Conservation (phyloP, 2,797 vertebrate genomes). For the Rhinoraja longicauda region DNA sequence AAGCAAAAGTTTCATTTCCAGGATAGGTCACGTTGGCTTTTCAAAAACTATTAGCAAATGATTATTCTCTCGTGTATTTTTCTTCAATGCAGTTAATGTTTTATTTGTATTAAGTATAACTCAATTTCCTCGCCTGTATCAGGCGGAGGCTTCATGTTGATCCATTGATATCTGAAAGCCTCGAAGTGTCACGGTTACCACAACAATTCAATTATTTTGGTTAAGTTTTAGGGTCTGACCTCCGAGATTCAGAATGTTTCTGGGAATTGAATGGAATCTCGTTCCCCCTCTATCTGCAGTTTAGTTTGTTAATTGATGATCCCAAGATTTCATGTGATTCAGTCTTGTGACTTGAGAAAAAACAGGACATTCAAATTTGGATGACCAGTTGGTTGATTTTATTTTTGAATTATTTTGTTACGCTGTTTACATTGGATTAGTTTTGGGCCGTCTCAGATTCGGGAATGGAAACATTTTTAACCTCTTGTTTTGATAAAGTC, state of each 20-base stretch:
- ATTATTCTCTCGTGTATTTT: neutral
- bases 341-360: slow-evolving; percentile 1
- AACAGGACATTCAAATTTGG: neutral
- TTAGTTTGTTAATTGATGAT: neutral
- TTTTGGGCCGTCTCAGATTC: neutral
- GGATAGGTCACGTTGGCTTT: neutral
- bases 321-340: slow-evolving; percentile 13
- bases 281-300: too few relatives aligned
- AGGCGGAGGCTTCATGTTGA: too few relatives aligned
- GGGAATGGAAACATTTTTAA: neutral
- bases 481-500: neutral
- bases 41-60: neutral
- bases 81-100: neutral
- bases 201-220: neutral
- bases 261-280: neutral
- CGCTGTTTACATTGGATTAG: neutral
- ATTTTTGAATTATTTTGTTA: too few relatives aligned
- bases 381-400: neutral
- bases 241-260: neutral
- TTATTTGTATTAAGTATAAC: neutral
- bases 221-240: neutral
- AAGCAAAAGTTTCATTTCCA: neutral
- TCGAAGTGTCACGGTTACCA: neutral
- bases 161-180: neutral
- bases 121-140: neutral